Conservation (phyloP, 2,888 invertebrate species). For the Leucoma salicis region DNA sequence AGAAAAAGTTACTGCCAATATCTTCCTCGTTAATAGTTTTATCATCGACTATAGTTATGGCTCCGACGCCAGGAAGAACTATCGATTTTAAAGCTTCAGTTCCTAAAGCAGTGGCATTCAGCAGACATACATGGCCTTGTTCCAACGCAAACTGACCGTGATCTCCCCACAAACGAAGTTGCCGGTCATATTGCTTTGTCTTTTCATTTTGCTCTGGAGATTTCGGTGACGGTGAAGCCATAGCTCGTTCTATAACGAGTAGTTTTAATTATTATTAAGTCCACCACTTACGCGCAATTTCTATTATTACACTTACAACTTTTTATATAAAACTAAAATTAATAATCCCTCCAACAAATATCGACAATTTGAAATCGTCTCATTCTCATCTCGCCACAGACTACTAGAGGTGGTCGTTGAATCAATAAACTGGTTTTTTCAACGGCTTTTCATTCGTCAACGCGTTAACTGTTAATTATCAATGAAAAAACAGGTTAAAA, state of each 20-base stretch:
- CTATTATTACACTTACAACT: background rate
- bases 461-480: too few relatives aligned
- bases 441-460: too few relatives aligned
- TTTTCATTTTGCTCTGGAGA: conserved; percentile 89
- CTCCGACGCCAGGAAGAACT: conserved; percentile 96
- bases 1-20: conserved; percentile 97
- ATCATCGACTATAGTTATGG: conserved; percentile 96
- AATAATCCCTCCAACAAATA: too few relatives aligned
- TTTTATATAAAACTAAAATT: too few relatives aligned
- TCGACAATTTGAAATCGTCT: too few relatives aligned
- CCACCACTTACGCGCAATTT: background rate
- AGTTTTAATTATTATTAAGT: background rate
- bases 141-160: conserved; percentile 97
- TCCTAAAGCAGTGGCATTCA: conserved; percentile 96
- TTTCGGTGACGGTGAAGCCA: conserved; percentile 87
- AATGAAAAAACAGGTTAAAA: too few relatives aligned
- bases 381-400: too few relatives aligned
- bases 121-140: conserved; percentile 93
- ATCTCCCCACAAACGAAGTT: conserved; percentile 98
- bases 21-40: conserved; percentile 93
- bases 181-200: conserved; percentile 90
- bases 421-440: too few relatives aligned
- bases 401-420: too few relatives aligned
- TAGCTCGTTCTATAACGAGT: conserved; percentile 33
- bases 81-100: conserved; percentile 98